These are phyloP conservation scores for Babylonia areolata DNA, from an alignment of 1,140 invertebrate species.

Conservation along the genomic window DNA sequence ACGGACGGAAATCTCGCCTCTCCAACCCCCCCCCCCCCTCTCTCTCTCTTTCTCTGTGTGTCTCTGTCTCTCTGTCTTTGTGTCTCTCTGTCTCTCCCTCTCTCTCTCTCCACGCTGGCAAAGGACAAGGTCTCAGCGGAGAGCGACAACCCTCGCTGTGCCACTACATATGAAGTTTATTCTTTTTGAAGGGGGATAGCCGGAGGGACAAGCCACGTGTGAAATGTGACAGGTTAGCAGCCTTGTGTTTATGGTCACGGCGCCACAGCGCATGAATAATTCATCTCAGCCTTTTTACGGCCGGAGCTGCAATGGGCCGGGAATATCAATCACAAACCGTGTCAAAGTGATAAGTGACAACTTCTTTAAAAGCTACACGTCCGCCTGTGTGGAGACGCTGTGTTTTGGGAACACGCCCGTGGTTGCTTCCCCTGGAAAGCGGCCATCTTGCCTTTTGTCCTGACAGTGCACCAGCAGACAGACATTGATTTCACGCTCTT, in stretches of 20 bases:
- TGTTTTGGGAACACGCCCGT: too few relatives aligned
- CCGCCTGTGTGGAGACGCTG: too few relatives aligned
- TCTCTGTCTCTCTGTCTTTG: too few relatives aligned
- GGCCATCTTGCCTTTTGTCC: too few relatives aligned
- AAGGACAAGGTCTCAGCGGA: neutral
- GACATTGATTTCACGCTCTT: too few relatives aligned
- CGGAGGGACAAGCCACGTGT: slow-evolving; percentile 27
- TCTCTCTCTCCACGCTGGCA: too few relatives aligned
- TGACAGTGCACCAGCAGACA: too few relatives aligned
- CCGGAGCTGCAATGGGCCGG: slow-evolving; percentile 8
- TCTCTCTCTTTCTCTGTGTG: too few relatives aligned
- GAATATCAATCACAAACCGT: slow-evolving; percentile 35
- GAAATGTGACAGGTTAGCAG: slow-evolving; percentile 38
- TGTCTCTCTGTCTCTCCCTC: too few relatives aligned
- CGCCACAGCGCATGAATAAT: slow-evolving; percentile 35
- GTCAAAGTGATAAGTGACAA: slow-evolving; percentile 33
- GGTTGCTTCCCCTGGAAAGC: too few relatives aligned
- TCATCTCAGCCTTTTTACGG: slow-evolving; percentile 23
- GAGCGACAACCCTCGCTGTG: neutral
- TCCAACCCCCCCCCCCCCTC: too few relatives aligned
- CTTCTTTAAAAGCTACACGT: slow-evolving; percentile 13
- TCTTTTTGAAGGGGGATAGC: neutral
- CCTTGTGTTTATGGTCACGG: slow-evolving; percentile 25
- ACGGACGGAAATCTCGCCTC: too few relatives aligned
- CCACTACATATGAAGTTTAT: neutral